phyloP scores from a whole-genome alignment of 2,113 vertebrate genomes.

The Aptenodytes patagonicus region DNA sequence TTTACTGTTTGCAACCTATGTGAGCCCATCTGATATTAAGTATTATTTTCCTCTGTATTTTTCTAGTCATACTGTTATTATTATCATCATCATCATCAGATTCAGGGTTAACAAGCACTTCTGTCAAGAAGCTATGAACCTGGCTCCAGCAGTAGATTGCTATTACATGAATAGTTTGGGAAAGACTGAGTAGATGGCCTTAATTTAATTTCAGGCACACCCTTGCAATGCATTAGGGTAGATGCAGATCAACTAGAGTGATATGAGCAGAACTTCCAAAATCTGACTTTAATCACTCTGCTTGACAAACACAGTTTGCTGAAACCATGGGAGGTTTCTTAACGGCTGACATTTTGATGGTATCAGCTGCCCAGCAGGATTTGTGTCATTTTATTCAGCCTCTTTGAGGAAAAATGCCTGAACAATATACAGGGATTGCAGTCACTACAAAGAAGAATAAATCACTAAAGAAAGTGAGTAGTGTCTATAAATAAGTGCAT shows the following conservation, averaged over 20 bases:
- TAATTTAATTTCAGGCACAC: constrained; percentile 34
- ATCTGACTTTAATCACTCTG: background rate
- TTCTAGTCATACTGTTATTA: background rate
- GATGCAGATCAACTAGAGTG: background rate
- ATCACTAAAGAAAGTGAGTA: background rate
- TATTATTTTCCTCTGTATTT: constrained; percentile 22
- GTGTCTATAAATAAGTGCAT: background rate
- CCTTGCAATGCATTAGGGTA: background rate
- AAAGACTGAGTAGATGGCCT: constrained; percentile 3
- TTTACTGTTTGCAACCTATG: constrained; percentile 4
- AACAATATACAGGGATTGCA: background rate
- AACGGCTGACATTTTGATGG: background rate
- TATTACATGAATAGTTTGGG: constrained; percentile 19
- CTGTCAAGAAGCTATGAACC: background rate
- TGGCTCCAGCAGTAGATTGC: constrained; percentile 5
- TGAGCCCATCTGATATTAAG: constrained; percentile 4
- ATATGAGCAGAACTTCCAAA: background rate
- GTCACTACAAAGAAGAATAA: background rate
- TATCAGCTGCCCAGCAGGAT: background rate
- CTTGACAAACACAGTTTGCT: background rate
- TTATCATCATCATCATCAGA: background rate
- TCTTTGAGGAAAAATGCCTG: background rate
- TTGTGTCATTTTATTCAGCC: background rate
- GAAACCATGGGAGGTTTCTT: background rate
- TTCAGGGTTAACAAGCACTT: constrained; percentile 3